phyloP scores from a whole-genome alignment of 2,797 vertebrate species.

The Galaxias olidus region DNA sequence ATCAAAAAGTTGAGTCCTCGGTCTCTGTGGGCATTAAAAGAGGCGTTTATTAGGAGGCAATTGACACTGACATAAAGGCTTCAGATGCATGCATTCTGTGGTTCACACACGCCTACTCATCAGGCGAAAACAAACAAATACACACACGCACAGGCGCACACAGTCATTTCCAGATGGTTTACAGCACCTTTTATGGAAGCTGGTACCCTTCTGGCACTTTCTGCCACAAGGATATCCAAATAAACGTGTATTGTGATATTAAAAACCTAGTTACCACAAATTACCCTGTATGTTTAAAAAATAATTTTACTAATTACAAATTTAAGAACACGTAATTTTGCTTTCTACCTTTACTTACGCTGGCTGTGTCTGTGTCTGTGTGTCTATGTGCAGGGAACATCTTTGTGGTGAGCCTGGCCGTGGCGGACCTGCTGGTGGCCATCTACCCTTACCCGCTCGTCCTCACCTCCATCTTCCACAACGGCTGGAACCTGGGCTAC shows the following conservation, averaged over 20 bases:
- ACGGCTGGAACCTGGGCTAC: constrained; percentile 91
- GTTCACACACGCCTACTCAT: constrained; percentile 23
- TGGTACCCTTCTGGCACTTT: constrained; percentile 29
- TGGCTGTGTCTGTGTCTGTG: neutral
- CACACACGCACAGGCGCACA: constrained; percentile 18
- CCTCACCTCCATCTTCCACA: constrained; percentile 89
- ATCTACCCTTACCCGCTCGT: constrained; percentile 95
- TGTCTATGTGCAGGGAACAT: constrained; percentile 83
- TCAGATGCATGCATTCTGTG: constrained; percentile 22
- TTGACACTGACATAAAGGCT: constrained; percentile 24
- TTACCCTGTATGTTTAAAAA: neutral
- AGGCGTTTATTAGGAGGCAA: constrained; percentile 44
- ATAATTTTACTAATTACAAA: too few relatives aligned
- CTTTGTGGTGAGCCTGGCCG: constrained; percentile 95
- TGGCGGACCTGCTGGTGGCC: constrained; percentile 94
- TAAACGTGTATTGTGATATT: neutral
- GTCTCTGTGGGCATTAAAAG: constrained; percentile 43
- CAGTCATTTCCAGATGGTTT: constrained; percentile 16
- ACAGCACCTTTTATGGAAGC: neutral
- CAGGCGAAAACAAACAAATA: constrained; percentile 16
- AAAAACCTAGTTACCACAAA: neutral
- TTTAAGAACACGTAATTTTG: too few relatives aligned
- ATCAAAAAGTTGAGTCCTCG: constrained; percentile 21
- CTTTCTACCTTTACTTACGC: neutral
- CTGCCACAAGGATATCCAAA: constrained; percentile 13